Evolutionary conservation across 2,888 invertebrate species (phyloP).

Genomic region (Ceramica pisi): DNA sequence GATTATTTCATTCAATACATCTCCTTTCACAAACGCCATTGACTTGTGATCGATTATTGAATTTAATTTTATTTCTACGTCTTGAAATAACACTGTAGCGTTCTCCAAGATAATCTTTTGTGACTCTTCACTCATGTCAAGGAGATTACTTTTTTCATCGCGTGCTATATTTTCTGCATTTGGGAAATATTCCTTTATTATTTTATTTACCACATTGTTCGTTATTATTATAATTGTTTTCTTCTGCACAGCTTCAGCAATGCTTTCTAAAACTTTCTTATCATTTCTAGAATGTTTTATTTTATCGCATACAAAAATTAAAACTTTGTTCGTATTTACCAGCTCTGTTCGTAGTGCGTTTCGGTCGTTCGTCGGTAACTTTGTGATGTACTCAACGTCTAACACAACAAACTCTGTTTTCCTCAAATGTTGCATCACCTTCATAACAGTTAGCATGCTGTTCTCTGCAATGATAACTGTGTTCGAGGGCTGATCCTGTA

Average conservation of each 20-base stretch:
- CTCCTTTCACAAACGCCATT: slow-evolving; percentile 38
- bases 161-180: neutral
- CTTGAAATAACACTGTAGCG: slow-evolving; percentile 41
- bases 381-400: slow-evolving; percentile 25
- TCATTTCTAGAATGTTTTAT: neutral
- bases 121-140: slow-evolving; percentile 29
- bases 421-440: slow-evolving; percentile 21
- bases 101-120: slow-evolving; percentile 23
- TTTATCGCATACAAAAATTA: slow-evolving; percentile 22
- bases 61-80: slow-evolving; percentile 21
- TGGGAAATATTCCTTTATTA: slow-evolving; percentile 22
- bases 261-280: slow-evolving; percentile 5
- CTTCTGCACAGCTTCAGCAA: slow-evolving; percentile 2
- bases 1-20: slow-evolving; percentile 30
- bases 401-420: slow-evolving; percentile 1
- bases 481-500: neutral
- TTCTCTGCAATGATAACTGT: slow-evolving; percentile 22
- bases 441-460: slow-evolving; percentile 11
- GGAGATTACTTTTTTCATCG: slow-evolving; percentile 20
- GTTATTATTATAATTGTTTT: slow-evolving; percentile 32
- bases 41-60: slow-evolving; percentile 31
- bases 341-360: slow-evolving; percentile 11
- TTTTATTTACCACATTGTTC: neutral
- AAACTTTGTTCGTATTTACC: neutral
- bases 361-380: slow-evolving; percentile 10